Percentiles rank a stretch among this genome's conserved stretches.
These are phyloP conservation scores for Ethmia dodecea DNA, from an alignment of 2,888 invertebrate genomes.

Conservation along the genomic window DNA sequence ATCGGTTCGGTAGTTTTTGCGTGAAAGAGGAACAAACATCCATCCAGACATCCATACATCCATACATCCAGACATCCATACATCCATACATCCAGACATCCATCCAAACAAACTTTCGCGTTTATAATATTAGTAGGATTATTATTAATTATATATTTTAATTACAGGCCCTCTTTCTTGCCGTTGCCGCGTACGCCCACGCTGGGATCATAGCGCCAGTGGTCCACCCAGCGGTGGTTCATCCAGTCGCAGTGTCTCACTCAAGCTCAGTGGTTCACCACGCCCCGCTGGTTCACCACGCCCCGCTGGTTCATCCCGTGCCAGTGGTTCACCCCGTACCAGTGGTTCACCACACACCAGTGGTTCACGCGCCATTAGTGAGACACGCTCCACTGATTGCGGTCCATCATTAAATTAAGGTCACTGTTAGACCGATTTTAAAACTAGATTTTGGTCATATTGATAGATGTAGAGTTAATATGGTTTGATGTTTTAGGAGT, in stretches of 20 bases:
- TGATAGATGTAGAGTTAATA: too few relatives aligned
- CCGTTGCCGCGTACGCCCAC: slow-evolving; percentile 54
- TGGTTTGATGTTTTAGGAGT: too few relatives aligned
- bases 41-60: too few relatives aligned
- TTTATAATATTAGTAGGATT: too few relatives aligned
- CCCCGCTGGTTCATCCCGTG: slow-evolving; percentile 25
- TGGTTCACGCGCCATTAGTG: slow-evolving; percentile 50
- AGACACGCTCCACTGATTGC: slow-evolving; percentile 48
- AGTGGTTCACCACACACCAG: slow-evolving; percentile 29
- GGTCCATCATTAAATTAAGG: slow-evolving; percentile 58
- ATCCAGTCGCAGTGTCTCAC: slow-evolving; percentile 40
- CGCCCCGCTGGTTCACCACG: slow-evolving; percentile 28
- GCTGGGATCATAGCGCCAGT: slow-evolving; percentile 57
- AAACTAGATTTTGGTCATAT: too few relatives aligned
- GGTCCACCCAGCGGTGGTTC: slow-evolving; percentile 41
- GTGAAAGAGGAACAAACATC: too few relatives aligned
- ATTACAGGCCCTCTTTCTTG: slow-evolving; percentile 60
- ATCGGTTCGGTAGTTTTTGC: too few relatives aligned
- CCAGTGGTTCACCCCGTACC: slow-evolving; percentile 28
- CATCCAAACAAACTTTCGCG: too few relatives aligned
- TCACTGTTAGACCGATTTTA: too few relatives aligned
- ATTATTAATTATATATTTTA: slow-evolving; percentile 1
- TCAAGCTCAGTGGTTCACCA: slow-evolving; percentile 40
- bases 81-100: too few relatives aligned
- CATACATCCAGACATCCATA: too few relatives aligned